Evolutionary conservation across 2,888 invertebrate genomes (phyloP).

Genomic region (Anorthoa munda): DNA sequence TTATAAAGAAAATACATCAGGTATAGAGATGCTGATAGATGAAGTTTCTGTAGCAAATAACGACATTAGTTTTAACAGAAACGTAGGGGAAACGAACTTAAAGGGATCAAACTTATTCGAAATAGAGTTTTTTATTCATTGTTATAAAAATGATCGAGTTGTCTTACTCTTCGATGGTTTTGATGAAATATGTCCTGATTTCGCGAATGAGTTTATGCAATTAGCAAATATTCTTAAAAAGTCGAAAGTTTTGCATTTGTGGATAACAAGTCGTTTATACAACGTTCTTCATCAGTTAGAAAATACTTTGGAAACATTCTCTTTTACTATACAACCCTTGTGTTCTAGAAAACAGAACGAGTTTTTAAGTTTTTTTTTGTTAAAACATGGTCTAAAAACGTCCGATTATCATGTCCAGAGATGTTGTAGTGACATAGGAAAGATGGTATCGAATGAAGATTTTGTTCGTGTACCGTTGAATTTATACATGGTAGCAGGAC

Average conservation of each 20-base stretch:
- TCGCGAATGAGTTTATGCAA: slow-evolving; percentile 41
- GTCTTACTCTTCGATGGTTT: slow-evolving; percentile 62
- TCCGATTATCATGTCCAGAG: too few species aligned
- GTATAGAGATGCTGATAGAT: slow-evolving; percentile 5
- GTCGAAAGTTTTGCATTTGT: slow-evolving; percentile 50
- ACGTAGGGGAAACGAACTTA: slow-evolving; percentile 1
- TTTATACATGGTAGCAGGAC: slow-evolving; percentile 57
- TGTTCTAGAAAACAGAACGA: too few species aligned
- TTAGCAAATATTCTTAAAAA: slow-evolving; percentile 44
- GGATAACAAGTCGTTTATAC: slow-evolving; percentile 62
- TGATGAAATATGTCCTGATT: slow-evolving; percentile 67
- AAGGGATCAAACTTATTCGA: slow-evolving; percentile 35
- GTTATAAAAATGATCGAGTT: slow-evolving; percentile 51
- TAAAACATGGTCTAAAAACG: too few species aligned
- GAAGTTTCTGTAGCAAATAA: slow-evolving; percentile 7
- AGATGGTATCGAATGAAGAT: too few species aligned
- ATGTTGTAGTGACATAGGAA: too few species aligned
- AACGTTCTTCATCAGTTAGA: slow-evolving; percentile 57
- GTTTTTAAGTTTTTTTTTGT: too few species aligned
- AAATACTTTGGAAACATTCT: slow-evolving; percentile 55
- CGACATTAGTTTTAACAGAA: slow-evolving; percentile 13
- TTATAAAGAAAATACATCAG: not conserved
- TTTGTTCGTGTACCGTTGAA: slow-evolving; percentile 59
- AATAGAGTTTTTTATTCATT: slow-evolving; percentile 50
- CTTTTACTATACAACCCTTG: slow-evolving; percentile 52